Evolutionary conservation across 1,140 invertebrate species (phyloP).

Genomic region (Drosophila nannoptera): DNA sequence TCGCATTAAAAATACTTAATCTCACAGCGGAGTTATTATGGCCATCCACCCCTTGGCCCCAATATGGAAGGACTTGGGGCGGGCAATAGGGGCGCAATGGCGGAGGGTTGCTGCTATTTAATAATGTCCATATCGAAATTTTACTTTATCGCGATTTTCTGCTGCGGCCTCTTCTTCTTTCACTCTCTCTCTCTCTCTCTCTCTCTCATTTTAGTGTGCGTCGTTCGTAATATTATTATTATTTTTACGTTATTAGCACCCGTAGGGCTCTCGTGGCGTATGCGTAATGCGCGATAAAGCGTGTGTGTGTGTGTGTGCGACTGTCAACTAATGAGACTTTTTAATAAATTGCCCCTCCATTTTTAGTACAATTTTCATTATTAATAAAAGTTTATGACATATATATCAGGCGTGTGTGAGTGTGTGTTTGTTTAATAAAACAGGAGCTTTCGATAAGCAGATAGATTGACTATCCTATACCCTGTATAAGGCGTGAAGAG

Average conservation of each 20-base stretch:
- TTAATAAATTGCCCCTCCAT: slow-evolving; percentile 74
- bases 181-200: slow-evolving; percentile 17
- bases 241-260: slow-evolving; percentile 75
- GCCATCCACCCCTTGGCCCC: slow-evolving; percentile 23
- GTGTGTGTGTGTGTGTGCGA: slow-evolving; percentile 23
- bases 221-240: slow-evolving; percentile 53
- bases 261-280: slow-evolving; percentile 70
- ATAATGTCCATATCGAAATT: slow-evolving; percentile 76
- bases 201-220: slow-evolving; percentile 34
- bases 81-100: too few relatives aligned
- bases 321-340: slow-evolving; percentile 72
- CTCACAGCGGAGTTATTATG: slow-evolving; percentile 65
- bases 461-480: not conserved
- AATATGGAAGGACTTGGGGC: slow-evolving; percentile 8
- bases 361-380: slow-evolving; percentile 78
- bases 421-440: slow-evolving; percentile 60
- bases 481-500: too few relatives aligned
- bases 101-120: slow-evolving; percentile 40
- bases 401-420: slow-evolving; percentile 57
- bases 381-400: slow-evolving; percentile 77
- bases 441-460: not conserved
- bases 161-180: slow-evolving; percentile 24
- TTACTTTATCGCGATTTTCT: slow-evolving; percentile 71
- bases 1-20: slow-evolving; percentile 78
- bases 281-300: slow-evolving; percentile 72